Evolutionary conservation across 2,888 invertebrate species (phyloP).

Genomic region (Brachynemurus nebulosus): DNA sequence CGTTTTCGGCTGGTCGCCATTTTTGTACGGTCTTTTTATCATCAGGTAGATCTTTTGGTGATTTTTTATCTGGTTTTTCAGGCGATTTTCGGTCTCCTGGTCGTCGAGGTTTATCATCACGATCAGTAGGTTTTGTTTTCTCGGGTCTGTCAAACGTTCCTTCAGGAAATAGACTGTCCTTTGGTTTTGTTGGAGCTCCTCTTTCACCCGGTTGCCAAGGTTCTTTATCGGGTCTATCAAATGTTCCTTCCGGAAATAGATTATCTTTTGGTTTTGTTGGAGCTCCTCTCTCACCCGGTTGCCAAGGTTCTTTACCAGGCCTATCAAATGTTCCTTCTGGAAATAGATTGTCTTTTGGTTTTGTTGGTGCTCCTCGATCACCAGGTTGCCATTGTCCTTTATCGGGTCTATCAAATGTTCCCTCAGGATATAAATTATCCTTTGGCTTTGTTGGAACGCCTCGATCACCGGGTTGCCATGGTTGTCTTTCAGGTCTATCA

Average conservation of each 20-base stretch:
- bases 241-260: slow-evolving; percentile 37
- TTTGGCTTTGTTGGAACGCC: slow-evolving; percentile 26
- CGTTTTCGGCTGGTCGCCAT: slow-evolving; percentile 10
- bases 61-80: slow-evolving; percentile 20
- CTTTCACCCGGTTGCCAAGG: slow-evolving; percentile 34
- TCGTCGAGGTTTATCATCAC: slow-evolving; percentile 13
- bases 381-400: slow-evolving; percentile 34
- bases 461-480: slow-evolving; percentile 36
- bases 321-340: slow-evolving; percentile 31
- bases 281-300: slow-evolving; percentile 30
- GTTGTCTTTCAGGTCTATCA: slow-evolving; percentile 34
- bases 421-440: slow-evolving; percentile 38
- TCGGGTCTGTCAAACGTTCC: slow-evolving; percentile 26
- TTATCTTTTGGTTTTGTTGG: slow-evolving; percentile 38
- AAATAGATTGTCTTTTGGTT: slow-evolving; percentile 34
- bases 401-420: slow-evolving; percentile 32
- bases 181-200: slow-evolving; percentile 30
- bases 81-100: slow-evolving; percentile 5
- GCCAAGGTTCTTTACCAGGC: slow-evolving; percentile 29
- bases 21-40: slow-evolving; percentile 17
- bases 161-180: slow-evolving; percentile 28
- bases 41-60: slow-evolving; percentile 27
- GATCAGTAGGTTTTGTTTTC: slow-evolving; percentile 12
- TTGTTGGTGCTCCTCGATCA: slow-evolving; percentile 33
- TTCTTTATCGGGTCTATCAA: slow-evolving; percentile 29